Base-by-base conservation (phyloP, 2,113 vertebrate genomes). In the Otolemur garnettii region DNA sequence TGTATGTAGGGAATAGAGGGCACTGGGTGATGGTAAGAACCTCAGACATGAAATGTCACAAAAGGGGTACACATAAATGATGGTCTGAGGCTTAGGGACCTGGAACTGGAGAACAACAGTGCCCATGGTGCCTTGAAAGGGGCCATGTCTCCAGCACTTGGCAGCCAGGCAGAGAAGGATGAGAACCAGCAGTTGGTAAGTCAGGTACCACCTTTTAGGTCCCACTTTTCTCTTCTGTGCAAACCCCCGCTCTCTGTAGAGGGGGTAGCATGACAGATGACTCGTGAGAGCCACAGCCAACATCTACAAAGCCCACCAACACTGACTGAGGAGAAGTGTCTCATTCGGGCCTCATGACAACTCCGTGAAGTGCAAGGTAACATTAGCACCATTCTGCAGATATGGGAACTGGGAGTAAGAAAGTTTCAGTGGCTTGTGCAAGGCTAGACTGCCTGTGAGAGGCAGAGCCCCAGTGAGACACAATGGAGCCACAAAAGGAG, bases 1-100 rank as follows among this genome's bases (percentile, higher is more conserved):
- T 3, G 59, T 30, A 1, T 17, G 14, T 17, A 1, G 15, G 7
- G 3, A 19, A 24, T 6, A 11, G 33, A 8, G 12, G 2, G 1
- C 6, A 9, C 9, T 18, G 22, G 5, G 55, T 68, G n/a, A 15
- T 60, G 35, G 30, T 21, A 82, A 55, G 42, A 85, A 42, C 5
- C 30, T 22, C 6, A 87, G 17, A 86, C 24, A 33, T 9, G n/a
- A 66, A 80, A 17, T 64, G 35, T 33, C 35, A 33, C 28, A 38
- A 87, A 57, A 85, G 74, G 13, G 33, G 0, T 6, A 30, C 2
- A 53, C 26, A 66, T 4, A 69, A 59, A 69, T 2, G 14, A 33
- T 62, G 38, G 38, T 74, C 59, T 62, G 91, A 95, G 24, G 42
- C 75, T 68, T 83, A 45, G 21, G 71, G 84, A 60, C 5, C 33